A percentile compares a stretch with the other conserved stretches of the same genome.
Conservation (phyloP, 2,113 vertebrate genomes). For the Oryzias celebensis region DNA sequence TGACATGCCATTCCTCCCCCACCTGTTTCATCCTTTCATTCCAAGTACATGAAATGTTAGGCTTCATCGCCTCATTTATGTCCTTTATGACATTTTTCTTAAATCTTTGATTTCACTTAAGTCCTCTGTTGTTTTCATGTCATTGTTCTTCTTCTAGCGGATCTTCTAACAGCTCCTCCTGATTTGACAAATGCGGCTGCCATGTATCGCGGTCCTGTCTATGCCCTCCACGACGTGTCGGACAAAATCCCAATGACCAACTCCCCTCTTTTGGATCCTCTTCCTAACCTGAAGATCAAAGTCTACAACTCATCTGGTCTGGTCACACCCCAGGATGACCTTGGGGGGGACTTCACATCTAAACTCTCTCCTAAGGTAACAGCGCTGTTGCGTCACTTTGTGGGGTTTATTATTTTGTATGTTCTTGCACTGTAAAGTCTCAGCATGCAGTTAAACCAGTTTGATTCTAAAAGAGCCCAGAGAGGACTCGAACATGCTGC, state of each 20-base stretch:
- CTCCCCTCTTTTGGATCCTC: conserved; percentile 89
- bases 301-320: conserved; percentile 89
- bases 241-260: conserved; percentile 97
- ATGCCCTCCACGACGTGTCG: conserved; percentile 89
- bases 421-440: background rate
- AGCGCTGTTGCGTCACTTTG: background rate
- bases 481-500: conserved; percentile 7
- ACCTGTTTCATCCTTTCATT: conserved; percentile 73
- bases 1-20: conserved; percentile 10
- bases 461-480: conserved; percentile 4
- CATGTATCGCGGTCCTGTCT: conserved; percentile 92
- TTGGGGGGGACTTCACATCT: conserved; percentile 85
- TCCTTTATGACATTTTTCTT: background rate
- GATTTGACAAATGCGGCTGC: conserved; percentile 92
- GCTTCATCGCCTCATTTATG: background rate
- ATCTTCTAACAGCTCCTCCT: conserved; percentile 87
- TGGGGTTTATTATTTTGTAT: background rate
- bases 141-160: conserved; percentile 54
- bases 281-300: conserved; percentile 95
- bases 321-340: conserved; percentile 90
- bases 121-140: background rate
- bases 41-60: background rate
- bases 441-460: background rate
- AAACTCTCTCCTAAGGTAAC: conserved; percentile 88
- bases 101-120: background rate